Conservation (phyloP, 2,797 vertebrate genomes). For the Taeniopygia guttata region DNA sequence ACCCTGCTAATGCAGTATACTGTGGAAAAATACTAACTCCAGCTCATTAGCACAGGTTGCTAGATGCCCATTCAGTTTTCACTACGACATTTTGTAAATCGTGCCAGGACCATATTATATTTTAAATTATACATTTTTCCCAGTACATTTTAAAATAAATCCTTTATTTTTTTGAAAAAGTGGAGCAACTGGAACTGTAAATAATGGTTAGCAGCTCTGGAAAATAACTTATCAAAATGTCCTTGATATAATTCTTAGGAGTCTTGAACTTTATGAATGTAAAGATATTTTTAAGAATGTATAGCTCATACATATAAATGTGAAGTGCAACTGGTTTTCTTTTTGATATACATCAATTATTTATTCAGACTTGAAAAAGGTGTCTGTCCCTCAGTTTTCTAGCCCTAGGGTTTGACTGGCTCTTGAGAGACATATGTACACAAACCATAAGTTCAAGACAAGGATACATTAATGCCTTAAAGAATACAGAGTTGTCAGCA, state of each 20-base stretch:
- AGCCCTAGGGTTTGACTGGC: neutral
- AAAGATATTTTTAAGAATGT: neutral
- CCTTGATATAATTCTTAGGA: neutral
- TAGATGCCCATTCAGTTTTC: neutral
- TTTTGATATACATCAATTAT: neutral
- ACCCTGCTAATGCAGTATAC: neutral
- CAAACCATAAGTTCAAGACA: neutral
- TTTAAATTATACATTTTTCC: neutral
- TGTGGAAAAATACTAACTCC: neutral
- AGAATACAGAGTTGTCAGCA: neutral
- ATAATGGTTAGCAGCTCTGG: neutral
- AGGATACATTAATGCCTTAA: neutral
- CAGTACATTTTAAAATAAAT: neutral
- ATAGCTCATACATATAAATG: neutral
- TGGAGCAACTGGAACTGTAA: neutral
- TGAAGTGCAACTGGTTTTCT: neutral
- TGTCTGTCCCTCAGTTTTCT: neutral
- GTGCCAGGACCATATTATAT: neutral
- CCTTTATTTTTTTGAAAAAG: neutral
- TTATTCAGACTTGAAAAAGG: neutral
- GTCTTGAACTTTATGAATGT: neutral
- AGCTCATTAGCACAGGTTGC: neutral
- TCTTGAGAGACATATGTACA: neutral
- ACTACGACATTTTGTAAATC: neutral
- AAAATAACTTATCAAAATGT: neutral